A percentile compares a stretch with the other conserved stretches of the same genome.
Conservation (phyloP, 2,888 invertebrate species). For the Automeris io region DNA sequence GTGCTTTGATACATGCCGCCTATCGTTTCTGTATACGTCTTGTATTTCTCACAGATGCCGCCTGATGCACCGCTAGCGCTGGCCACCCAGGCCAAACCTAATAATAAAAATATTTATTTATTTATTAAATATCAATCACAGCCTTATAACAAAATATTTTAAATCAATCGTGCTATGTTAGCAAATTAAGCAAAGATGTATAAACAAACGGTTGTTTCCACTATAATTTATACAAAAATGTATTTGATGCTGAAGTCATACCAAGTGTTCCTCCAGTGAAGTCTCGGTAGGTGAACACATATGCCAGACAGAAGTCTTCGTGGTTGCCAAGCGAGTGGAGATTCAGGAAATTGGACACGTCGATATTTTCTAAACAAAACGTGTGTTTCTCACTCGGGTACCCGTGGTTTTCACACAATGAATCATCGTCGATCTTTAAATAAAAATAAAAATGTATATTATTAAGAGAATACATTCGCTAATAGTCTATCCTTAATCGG, state of each 20-base stretch:
- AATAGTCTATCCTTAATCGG: too few relatives aligned
- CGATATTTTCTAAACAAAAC: conserved; percentile 97
- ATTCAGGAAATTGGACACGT: conserved; percentile 99
- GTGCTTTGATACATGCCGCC: conserved; percentile 96
- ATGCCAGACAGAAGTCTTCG: conserved; percentile 99
- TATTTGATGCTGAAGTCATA: too few relatives aligned
- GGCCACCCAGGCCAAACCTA: conserved; percentile 99
- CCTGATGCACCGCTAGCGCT: conserved; percentile 98
- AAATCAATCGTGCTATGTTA: background rate
- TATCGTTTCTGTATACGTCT: conserved; percentile 97
- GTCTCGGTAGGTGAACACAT: conserved; percentile 98
- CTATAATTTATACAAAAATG: too few relatives aligned
- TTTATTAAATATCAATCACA: background rate
- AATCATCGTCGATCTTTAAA: conserved; percentile 93
- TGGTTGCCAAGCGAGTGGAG: conserved; percentile 98
- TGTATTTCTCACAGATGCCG: conserved; percentile 98
- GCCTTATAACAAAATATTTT: background rate
- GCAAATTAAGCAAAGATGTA: too few relatives aligned
- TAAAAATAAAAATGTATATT: background rate
- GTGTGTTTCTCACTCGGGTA: conserved; percentile 82
- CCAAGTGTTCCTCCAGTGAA: conserved; percentile 97
- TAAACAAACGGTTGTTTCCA: too few relatives aligned
- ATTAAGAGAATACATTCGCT: too few relatives aligned
- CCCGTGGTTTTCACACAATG: conserved; percentile 79
- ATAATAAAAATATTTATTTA: conserved; percentile 4